Base-by-base conservation (phyloP, 2,113 vertebrate species). In the Formicarius rufipectus region DNA sequence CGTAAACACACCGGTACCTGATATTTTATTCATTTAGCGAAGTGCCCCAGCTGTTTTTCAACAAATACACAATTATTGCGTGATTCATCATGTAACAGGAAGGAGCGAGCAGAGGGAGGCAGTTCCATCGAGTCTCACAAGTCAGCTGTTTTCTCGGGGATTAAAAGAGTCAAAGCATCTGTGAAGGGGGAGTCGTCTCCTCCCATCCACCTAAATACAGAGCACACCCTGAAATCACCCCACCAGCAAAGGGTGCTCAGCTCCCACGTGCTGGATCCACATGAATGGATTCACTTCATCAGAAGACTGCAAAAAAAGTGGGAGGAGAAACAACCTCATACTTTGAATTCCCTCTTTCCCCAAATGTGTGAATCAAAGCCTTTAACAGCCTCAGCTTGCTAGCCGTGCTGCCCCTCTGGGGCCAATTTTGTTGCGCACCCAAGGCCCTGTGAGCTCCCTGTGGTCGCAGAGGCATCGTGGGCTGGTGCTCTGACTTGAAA, bases 231-330 rank as follows among this genome's bases (percentile, higher is more conserved):
- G 3, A 56, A 56, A 60, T 6, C 12, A 1, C 3, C 28, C 67
- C 15, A 10, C 62, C 20, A 39, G 27, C 13, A 49, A 44, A 53
- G 27, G 23, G 4, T n/a, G 64, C 50, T 55, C 33, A 69, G 27
- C 42, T 77, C 1, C 0, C 0, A 22, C 0, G 0, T 24, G 58
- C 47, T 3, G 6, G 45, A 1, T 44, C 40, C 55, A 27, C 17
- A 49, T 24, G 62, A n/a, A 72, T 35, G 28, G 31, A 58, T 62
- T 37, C 1, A 4, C 63, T 84, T 47, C 68, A 33, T 58, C 25
- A 44, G n/a, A 64, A 60, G 19, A 59, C 49, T 35, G 22, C 13
- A 31, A 56, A 37, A 67, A 47, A 50, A 39, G 2, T 1, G 12
- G 8, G 23, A 67, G 59, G 24, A 71, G 17, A 39, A 1, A 1